A percentile compares a stretch with the other conserved stretches of the same genome.
Conservation (phyloP, 2,888 invertebrate genomes). For the Eurytoma adleriae region DNA sequence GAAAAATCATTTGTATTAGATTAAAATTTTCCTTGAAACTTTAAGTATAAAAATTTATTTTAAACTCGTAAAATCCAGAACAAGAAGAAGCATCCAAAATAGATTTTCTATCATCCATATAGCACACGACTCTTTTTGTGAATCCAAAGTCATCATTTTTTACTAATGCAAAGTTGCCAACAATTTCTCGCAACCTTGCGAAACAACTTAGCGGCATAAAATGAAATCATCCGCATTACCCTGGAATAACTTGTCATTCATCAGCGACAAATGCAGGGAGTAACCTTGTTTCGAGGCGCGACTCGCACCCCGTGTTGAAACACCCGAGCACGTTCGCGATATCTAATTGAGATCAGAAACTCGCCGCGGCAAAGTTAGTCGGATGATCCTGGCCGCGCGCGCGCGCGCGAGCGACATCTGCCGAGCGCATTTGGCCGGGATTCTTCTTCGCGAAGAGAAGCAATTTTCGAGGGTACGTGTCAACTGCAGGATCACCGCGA, state of each 20-base stretch:
- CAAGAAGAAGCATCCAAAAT: too few relatives aligned
- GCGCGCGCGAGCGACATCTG: not conserved
- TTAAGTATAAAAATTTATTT: too few relatives aligned
- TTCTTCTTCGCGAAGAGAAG: conserved; percentile 36
- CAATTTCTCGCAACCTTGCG: too few relatives aligned
- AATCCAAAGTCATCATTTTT: too few relatives aligned
- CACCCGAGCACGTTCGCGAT: not conserved
- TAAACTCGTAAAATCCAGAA: too few relatives aligned
- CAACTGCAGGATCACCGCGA: not conserved
- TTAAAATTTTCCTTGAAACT: too few relatives aligned
- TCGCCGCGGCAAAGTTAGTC: not conserved
- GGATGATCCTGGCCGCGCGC: not conserved
- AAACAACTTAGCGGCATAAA: not conserved
- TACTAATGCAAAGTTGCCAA: too few relatives aligned
- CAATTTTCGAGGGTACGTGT: conserved; percentile 41
- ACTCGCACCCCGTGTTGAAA: not conserved
- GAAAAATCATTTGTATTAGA: too few relatives aligned
- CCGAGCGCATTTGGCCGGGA: not conserved
- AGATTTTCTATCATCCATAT: too few relatives aligned
- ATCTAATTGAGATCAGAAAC: conserved; percentile 27
- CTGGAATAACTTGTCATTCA: too few relatives aligned
- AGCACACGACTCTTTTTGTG: too few relatives aligned
- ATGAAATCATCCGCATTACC: too few relatives aligned
- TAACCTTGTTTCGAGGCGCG: not conserved
- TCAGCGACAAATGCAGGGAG: not conserved